Base-by-base conservation (phyloP, 2,797 vertebrate genomes). In the Danio aesculapii region DNA sequence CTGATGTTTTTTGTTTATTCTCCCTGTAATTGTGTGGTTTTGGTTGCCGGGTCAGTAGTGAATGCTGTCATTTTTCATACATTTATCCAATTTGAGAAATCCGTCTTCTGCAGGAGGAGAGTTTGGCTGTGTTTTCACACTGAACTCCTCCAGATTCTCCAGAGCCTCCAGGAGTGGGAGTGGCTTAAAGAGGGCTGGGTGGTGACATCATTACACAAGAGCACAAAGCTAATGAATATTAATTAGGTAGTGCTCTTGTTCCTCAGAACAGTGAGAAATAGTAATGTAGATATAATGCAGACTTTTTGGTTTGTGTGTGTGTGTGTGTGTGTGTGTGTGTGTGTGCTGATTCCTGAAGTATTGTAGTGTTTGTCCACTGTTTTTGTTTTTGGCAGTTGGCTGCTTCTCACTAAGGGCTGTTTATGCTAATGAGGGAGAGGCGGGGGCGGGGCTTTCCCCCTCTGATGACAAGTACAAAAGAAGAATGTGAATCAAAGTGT, bases 71-170 rank as follows among this genome's bases (percentile, higher is more conserved):
- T 58, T 75, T 70, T 75, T 82, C 69, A 70, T 72, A 78, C 55
- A 16, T 75, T 82, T 75, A 84, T 84, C 75, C 59, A 43, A 69
- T 82, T 71, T 79, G 44, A 82, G 59, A 75, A 79, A 59, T 55
- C 43, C 62, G 19, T 11, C 16, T 50, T 21, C 11, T 19, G 17
- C 12, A 21, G 19, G 8, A 68, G 8, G 8, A 30, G 44, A 14
- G 17, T 21, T 19, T 5, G 19, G 17, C 4, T 58, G n/a, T 19
- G 55, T 57, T 57, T 57, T 57, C 30, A 1, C 30, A 30, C 30
- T 3, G 3, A 30, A 30, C 30, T 30, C 30, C 30, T 30, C 30
- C 30, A 3, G 30, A 1, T 30, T 30, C 30, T 30, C 30, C 30
- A 30, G 30, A 30, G 30, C 3, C 30, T 30, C 30, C 30, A 30